A percentile compares a stretch with the other conserved stretches of the same genome.
Conservation (phyloP, 1,140 invertebrate genomes). For the Samia ricini region DNA sequence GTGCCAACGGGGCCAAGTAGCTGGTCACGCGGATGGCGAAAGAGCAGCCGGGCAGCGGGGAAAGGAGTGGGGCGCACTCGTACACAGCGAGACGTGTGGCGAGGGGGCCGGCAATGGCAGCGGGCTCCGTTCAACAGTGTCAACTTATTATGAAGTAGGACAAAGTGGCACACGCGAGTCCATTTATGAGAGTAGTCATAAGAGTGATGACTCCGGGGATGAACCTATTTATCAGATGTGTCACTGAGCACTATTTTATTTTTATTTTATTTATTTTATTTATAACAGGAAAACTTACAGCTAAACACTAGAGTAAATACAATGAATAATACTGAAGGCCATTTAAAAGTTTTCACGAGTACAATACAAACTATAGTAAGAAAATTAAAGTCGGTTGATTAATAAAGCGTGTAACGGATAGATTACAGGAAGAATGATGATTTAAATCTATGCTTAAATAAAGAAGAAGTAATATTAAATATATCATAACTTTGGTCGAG, state of each 20-base stretch:
- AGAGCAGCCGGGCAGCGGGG: background rate
- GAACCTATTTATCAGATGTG: slow-evolving; percentile 8
- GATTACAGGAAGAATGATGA: too few species aligned
- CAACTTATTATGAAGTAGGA: background rate
- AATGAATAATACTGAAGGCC: too few species aligned
- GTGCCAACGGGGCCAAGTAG: background rate
- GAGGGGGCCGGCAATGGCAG: background rate
- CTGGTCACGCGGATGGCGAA: background rate
- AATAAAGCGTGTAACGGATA: too few species aligned
- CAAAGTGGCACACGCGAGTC: background rate
- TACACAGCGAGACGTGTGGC: background rate
- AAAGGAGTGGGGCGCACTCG: background rate
- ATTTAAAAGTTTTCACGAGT: too few species aligned
- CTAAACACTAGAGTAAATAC: too few species aligned
- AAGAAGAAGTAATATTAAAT: too few species aligned
- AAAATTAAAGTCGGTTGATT: too few species aligned
- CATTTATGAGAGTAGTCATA: background rate
- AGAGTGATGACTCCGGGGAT: background rate
- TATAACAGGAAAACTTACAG: too few species aligned
- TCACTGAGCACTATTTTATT: slow-evolving; percentile 2
- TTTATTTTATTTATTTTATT: too few species aligned
- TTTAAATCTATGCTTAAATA: too few species aligned
- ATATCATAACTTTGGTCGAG: too few species aligned
- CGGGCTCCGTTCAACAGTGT: background rate
- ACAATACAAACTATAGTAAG: too few species aligned